A percentile compares a stretch with the other conserved stretches of the same genome.
phyloP scores from a whole-genome alignment of 1,140 invertebrate genomes.

The Cyrtorhinus lividipennis region DNA sequence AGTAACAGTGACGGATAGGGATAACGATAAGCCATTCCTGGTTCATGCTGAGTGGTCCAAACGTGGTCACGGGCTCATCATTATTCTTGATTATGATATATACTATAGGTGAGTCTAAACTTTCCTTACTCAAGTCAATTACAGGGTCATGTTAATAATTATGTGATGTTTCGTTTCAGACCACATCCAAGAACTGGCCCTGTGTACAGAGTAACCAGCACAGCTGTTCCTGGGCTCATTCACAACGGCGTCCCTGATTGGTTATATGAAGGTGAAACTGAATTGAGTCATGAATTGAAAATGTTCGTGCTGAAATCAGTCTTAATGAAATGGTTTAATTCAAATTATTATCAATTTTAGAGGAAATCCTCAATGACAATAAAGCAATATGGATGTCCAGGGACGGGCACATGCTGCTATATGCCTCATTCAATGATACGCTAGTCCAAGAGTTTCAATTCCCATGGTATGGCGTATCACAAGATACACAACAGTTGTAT shows the following conservation, averaged over 20 bases:
- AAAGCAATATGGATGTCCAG: slow-evolving; percentile 81
- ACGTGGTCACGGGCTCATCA: slow-evolving; percentile 54
- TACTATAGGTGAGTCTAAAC: slow-evolving; percentile 62
- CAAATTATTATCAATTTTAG: slow-evolving; percentile 35
- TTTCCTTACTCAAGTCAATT: too few species aligned
- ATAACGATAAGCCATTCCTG: slow-evolving; percentile 53
- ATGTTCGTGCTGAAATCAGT: too few species aligned
- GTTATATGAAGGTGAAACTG: slow-evolving; percentile 85
- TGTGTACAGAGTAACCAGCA: slow-evolving; percentile 56
- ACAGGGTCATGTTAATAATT: too few species aligned
- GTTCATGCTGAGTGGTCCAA: slow-evolving; percentile 63
- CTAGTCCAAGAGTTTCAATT: slow-evolving; percentile 67
- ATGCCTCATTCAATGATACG: slow-evolving; percentile 79
- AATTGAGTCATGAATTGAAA: background rate
- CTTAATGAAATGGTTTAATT: background rate
- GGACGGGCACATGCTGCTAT: slow-evolving; percentile 68
- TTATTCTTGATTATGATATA: slow-evolving; percentile 80
- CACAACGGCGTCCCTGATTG: slow-evolving; percentile 88
- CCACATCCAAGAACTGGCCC: slow-evolving; percentile 46
- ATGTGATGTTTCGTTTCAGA: slow-evolving; percentile 28
- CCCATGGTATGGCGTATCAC: slow-evolving; percentile 63
- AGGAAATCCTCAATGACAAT: slow-evolving; percentile 69
- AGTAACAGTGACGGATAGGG: slow-evolving; percentile 51
- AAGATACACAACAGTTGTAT: slow-evolving; percentile 47
- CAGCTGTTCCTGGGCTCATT: slow-evolving; percentile 59